These are phyloP conservation scores for Alviniconcha strummeri DNA, from an alignment of 2,888 invertebrate species.

Conservation along the genomic window DNA sequence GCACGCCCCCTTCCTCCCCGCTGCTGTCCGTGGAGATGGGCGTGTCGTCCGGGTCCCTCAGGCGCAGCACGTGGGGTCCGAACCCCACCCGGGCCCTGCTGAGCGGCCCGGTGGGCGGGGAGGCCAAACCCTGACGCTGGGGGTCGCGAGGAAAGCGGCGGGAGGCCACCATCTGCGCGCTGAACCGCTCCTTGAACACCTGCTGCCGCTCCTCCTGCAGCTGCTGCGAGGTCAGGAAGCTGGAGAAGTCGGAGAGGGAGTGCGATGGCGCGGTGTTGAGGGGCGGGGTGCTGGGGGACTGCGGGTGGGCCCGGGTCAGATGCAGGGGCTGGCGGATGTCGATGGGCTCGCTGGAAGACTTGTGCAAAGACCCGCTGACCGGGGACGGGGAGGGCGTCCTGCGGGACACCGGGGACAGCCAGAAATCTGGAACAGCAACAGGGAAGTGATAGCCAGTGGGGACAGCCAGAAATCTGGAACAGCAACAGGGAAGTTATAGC, in stretches of 20 bases:
- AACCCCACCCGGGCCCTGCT: not conserved
- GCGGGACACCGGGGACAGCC: conserved; percentile 63
- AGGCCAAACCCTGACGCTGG: not conserved
- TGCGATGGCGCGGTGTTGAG: conserved; percentile 48
- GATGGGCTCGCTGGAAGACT: conserved; percentile 65
- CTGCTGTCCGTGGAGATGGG: conserved; percentile 29
- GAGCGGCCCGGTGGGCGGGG: not conserved
- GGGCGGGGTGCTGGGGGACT: conserved; percentile 43
- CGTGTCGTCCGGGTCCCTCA: conserved; percentile 6
- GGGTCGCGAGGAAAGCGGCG: not conserved
- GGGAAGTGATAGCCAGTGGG: conserved; percentile 31
- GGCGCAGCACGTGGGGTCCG: conserved; percentile 23
- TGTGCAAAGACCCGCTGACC: conserved; percentile 49
- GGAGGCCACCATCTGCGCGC: conserved; percentile 11
- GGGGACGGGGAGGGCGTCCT: conserved; percentile 35
- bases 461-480: conserved; percentile 40
- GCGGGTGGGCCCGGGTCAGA: not conserved
- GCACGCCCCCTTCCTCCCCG: not conserved
- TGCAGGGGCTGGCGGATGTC: conserved; percentile 50
- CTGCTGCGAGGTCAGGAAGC: conserved; percentile 35
- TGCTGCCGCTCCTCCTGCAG: conserved; percentile 35
- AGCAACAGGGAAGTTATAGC: too few species aligned
- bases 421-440: conserved; percentile 68
- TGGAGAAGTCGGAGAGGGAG: conserved; percentile 54
- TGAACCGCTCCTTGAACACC: conserved; percentile 32